These are phyloP conservation scores for Dysdera silvatica DNA, from an alignment of 1,140 invertebrate species.

Conservation along the genomic window DNA sequence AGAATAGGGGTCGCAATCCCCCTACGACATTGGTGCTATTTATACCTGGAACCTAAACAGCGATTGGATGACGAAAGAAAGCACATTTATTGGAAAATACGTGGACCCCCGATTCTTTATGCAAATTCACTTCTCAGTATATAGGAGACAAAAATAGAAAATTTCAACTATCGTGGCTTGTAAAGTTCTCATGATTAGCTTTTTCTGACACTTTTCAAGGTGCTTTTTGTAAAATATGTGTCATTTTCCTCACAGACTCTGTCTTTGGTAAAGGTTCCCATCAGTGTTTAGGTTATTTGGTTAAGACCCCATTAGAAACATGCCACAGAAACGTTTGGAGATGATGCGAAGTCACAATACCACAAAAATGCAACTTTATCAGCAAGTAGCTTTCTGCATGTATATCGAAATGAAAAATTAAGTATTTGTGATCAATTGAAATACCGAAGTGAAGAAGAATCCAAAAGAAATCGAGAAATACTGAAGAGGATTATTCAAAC, in stretches of 20 bases:
- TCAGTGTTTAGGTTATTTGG: background rate
- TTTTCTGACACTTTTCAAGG: background rate
- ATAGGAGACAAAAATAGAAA: background rate
- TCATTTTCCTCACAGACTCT: background rate
- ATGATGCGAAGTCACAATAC: background rate
- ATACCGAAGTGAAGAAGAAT: background rate
- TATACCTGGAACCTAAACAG: no score
- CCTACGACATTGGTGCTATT: no score
- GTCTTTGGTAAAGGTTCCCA: background rate
- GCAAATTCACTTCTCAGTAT: background rate
- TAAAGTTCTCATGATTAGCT: background rate
- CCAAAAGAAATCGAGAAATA: background rate
- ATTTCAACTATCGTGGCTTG: background rate
- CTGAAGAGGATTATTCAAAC: background rate
- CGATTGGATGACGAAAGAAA: background rate
- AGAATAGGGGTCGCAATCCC: no score
- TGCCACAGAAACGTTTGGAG: background rate
- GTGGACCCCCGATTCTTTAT: background rate
- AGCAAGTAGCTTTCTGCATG: background rate
- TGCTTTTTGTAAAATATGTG: background rate
- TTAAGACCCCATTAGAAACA: background rate
- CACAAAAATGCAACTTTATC: background rate
- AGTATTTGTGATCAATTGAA: background rate
- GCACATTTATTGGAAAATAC: background rate
- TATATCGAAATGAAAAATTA: background rate